Evolutionary conservation across 1,140 invertebrate genomes (phyloP), one percentile per base, ranked within the genome.

Genomic region (Eueides isabella): DNA sequence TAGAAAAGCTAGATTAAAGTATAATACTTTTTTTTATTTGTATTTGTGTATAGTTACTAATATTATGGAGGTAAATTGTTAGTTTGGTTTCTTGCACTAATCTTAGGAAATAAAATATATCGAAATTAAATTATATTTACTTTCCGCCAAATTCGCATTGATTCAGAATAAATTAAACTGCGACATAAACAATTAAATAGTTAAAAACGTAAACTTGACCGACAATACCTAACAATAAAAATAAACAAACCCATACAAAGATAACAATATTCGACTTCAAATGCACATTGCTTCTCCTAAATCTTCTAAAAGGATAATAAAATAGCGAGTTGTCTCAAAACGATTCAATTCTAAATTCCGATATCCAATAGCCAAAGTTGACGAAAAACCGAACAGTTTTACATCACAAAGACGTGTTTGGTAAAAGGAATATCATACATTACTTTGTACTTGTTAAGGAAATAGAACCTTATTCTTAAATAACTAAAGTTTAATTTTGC

Each of bases 371-470:
- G 62, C 19, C 61, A 30, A 70, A 75, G 62, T 75, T 75, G 74
- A 75, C 65, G 65, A 66, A 75, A 78, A 71, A 72, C 76, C 72
- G 33, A 75, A 71, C 72, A 35, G 65, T 74, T 74, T 78, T 78
- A 78, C 76, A 78, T 75, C 73, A 78, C 69, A 78, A 78, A 78
- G 72, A 76, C 67, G 74, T 76, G 74, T 78, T 71, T 76, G 71
- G 26, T 75, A 72, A 76, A 71, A 76, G 67, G 77, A 74, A 74
- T 67, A 62, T 61, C 74, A 64, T 64, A 38, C 64, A 33, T 30
- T 7, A 28, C 31, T 12, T 35, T 7, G 12, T 31, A 1, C 5
- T 16, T 29, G 7, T 5, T 19, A 19, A 62, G 19, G 33, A 48
- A 74, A 64, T 68, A 35, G 5, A 64, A 65, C 72, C 61, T 55